These are phyloP conservation scores for Lycaena phlaeas DNA, from an alignment of 2,888 invertebrate species.

Conservation along the genomic window DNA sequence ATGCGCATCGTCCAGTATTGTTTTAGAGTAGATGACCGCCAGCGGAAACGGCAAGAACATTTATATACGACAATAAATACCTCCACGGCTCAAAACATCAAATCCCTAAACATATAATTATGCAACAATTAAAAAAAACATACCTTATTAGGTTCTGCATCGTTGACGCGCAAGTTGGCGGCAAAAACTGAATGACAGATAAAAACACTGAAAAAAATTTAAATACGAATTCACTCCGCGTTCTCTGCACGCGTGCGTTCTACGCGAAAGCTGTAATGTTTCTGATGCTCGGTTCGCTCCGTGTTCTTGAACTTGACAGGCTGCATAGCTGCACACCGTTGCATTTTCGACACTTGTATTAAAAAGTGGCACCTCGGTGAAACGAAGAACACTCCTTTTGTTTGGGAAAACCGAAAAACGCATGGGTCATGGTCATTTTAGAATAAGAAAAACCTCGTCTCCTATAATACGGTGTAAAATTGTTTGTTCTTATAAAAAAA, in stretches of 20 bases:
- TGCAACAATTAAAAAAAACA: constrained; percentile 13
- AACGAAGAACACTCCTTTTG: not conserved
- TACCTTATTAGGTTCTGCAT: constrained; percentile 59
- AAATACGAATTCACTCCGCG: constrained; percentile 33
- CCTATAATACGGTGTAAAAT: too few species aligned
- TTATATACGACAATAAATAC: constrained; percentile 6
- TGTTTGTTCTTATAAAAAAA: too few species aligned
- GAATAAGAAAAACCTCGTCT: too few species aligned
- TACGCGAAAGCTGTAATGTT: constrained; percentile 43
- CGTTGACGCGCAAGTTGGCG: constrained; percentile 25
- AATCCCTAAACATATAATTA: not conserved
- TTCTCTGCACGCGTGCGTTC: constrained; percentile 37
- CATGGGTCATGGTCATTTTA: not conserved
- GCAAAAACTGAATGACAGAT: constrained; percentile 25
- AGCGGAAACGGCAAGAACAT: constrained; percentile 10
- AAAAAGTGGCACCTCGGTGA: constrained; percentile 3
- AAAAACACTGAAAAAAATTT: constrained; percentile 30
- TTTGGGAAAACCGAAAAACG: constrained; percentile 4
- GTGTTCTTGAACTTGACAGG: constrained; percentile 57
- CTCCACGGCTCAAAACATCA: not conserved
- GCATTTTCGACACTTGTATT: constrained; percentile 36
- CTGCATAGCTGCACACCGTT: constrained; percentile 49
- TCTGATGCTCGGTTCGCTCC: constrained; percentile 47
- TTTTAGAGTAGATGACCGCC: constrained; percentile 18
- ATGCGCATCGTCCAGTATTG: constrained; percentile 15